Conservation (phyloP, 2,113 vertebrate species). For the Tragelaphus strepsiceros region DNA sequence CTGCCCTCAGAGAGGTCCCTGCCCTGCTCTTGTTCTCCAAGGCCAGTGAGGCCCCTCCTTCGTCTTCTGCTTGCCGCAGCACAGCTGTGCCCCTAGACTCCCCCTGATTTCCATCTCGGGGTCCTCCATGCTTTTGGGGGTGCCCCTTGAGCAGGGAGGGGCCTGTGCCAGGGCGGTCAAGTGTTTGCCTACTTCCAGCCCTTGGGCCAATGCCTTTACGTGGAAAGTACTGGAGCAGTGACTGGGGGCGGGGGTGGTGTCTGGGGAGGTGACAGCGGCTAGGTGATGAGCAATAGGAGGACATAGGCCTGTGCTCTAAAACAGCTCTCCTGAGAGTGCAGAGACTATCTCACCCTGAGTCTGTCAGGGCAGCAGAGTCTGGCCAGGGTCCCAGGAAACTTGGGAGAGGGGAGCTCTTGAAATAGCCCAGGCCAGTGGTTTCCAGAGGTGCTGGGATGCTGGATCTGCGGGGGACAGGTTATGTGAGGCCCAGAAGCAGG, state of each 20-base stretch:
- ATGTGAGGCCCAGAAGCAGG: neutral
- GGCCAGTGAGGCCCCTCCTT: neutral
- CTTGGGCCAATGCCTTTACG: neutral
- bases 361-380: neutral
- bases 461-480: neutral
- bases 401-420: neutral
- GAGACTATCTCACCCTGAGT: neutral
- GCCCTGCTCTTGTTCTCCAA: neutral
- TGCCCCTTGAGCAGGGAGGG: neutral
- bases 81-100: neutral
- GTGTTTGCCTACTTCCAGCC: neutral
- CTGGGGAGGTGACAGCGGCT: neutral
- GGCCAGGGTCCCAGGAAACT: neutral
- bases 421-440: neutral
- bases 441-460: fast-evolving
- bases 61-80: neutral
- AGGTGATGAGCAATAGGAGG: neutral
- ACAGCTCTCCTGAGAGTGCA: neutral
- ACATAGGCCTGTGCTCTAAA: neutral
- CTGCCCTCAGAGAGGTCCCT: neutral
- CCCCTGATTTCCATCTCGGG: neutral
- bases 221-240: neutral
- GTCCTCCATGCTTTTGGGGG: neutral
- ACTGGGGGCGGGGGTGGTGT: neutral
- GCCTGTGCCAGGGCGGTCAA: neutral